These are phyloP conservation scores for Notodonta dromedarius DNA, from an alignment of 2,888 invertebrate genomes.

Conservation along the genomic window DNA sequence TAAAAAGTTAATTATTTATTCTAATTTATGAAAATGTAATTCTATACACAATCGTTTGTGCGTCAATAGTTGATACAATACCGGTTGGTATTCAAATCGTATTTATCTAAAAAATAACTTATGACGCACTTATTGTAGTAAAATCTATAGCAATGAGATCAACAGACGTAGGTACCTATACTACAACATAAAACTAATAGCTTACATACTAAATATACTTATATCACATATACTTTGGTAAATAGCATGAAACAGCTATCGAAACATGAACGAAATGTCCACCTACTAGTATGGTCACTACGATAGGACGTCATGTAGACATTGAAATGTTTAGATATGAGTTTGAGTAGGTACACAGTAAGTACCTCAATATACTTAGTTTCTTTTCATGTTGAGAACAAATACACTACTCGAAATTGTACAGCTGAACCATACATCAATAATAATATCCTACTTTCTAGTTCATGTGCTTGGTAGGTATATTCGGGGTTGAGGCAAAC, in stretches of 20 bases:
- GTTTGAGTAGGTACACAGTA: neutral
- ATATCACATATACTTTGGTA: conserved; percentile 68
- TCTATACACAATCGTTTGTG: neutral
- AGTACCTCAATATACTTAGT: neutral
- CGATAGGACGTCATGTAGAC: neutral
- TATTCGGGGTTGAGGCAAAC: neutral
- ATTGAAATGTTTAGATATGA: no score
- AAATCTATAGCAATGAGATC: conserved; percentile 56
- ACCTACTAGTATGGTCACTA: neutral
- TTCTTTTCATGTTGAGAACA: conserved; percentile 5
- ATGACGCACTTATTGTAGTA: conserved; percentile 8
- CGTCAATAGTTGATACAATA: conserved; percentile 23
- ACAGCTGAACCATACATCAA: neutral
- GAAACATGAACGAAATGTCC: neutral
- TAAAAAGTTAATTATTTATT: neutral
- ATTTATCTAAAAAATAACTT: conserved; percentile 6
- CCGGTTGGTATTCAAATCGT: conserved; percentile 7
- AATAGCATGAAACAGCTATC: conserved; percentile 11
- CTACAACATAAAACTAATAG: conserved; percentile 34
- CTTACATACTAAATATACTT: conserved; percentile 33
- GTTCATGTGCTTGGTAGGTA: neutral
- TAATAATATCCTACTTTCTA: neutral
- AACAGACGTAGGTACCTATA: conserved; percentile 35
- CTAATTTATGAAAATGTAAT: conserved; percentile 7
- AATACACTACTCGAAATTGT: neutral